Conservation (phyloP, 2,888 invertebrate genomes). For the Plebejus melissa region DNA sequence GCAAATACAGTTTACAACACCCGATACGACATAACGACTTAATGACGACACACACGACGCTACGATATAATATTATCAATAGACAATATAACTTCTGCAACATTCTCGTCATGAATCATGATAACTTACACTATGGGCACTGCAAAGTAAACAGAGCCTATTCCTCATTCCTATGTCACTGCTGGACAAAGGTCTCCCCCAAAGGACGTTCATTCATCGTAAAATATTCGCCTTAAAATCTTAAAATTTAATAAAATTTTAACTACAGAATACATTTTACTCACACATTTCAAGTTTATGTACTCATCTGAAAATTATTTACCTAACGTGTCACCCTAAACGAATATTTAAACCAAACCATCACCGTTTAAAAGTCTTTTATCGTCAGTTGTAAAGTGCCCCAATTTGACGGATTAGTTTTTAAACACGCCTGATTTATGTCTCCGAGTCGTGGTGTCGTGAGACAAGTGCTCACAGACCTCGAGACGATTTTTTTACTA, state of each 20-base stretch:
- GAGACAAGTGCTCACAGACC: conserved; percentile 61
- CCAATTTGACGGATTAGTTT: conserved; percentile 47
- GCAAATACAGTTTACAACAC: conserved; percentile 39
- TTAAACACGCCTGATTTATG: conserved; percentile 73
- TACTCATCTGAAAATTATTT: too few relatives aligned
- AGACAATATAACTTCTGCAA: background rate
- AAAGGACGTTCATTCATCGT: too few relatives aligned
- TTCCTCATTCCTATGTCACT: too few relatives aligned
- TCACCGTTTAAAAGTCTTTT: background rate
- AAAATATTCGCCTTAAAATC: too few relatives aligned
- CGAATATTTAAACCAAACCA: too few relatives aligned
- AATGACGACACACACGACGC: background rate
- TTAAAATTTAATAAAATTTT: too few relatives aligned
- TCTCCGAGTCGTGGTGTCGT: conserved; percentile 53
- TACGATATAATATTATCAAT: background rate
- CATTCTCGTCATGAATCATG: background rate
- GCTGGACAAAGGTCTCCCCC: too few relatives aligned
- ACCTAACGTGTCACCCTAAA: too few relatives aligned
- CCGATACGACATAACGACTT: conserved; percentile 47
- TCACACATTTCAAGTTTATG: too few relatives aligned
- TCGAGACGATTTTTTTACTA: conserved; percentile 44
- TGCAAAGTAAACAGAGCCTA: background rate
- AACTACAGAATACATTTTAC: too few relatives aligned
- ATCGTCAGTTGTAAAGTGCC: conserved; percentile 27
- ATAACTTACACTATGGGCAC: background rate